Evolutionary conservation across 2,888 invertebrate species (phyloP).

Genomic region (Alentia gelatinosa): DNA sequence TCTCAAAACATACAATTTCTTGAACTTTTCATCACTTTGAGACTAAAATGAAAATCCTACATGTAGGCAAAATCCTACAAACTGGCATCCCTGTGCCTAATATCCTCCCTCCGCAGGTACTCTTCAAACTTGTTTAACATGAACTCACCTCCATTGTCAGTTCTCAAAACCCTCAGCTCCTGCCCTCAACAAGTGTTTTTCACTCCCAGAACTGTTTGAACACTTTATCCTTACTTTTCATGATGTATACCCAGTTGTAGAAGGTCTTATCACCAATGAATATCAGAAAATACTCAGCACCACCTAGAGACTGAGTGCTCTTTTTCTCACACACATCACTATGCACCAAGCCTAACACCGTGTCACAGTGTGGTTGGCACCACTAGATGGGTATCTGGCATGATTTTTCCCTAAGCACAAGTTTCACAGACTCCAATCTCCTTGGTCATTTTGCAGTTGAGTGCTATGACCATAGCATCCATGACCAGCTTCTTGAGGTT

Average conservation of each 20-base stretch:
- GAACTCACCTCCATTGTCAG: too few relatives aligned
- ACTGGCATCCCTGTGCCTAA: constrained; percentile 69
- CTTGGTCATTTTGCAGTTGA: neutral
- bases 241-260: constrained; percentile 37
- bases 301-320: too few relatives aligned
- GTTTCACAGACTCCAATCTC: constrained; percentile 27
- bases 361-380: neutral
- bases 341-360: constrained; percentile 30
- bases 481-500: constrained; percentile 6
- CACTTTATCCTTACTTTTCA: constrained; percentile 50
- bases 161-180: constrained; percentile 60
- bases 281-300: constrained; percentile 52
- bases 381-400: neutral
- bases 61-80: too few relatives aligned
- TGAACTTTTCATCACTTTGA: too few relatives aligned
- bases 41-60: too few relatives aligned
- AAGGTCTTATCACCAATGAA: constrained; percentile 51
- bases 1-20: too few relatives aligned
- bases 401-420: neutral
- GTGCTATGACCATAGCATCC: neutral
- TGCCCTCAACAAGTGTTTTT: constrained; percentile 45
- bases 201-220: constrained; percentile 44
- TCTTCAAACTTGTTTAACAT: constrained; percentile 62
- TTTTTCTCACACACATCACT: constrained; percentile 53
- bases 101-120: constrained; percentile 68